Evolutionary conservation across 2,888 invertebrate species (phyloP).

Genomic region (Rapana venosa): DNA sequence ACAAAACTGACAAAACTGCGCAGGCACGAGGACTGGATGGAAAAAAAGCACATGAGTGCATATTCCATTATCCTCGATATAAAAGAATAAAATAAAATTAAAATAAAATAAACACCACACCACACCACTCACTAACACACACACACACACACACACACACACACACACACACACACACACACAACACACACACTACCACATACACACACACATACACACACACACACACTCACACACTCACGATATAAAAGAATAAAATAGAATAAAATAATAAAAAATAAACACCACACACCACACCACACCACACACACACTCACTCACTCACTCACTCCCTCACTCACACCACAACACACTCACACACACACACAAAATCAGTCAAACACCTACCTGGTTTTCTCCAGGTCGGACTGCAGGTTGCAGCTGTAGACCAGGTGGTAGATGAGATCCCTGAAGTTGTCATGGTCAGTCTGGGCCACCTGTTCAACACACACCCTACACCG

Average conservation of each 20-base stretch:
- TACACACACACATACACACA: not conserved
- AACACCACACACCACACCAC: no score
- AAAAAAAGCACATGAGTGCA: no score
- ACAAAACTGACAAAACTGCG: no score
- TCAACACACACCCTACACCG: constrained; percentile 25
- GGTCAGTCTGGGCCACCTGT: constrained; percentile 76
- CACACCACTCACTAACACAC: not conserved
- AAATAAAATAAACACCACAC: not conserved
- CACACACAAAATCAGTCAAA: no score
- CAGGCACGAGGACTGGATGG: no score
- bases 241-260: not conserved
- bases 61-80: no score
- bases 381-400: constrained; percentile 77
- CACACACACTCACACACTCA: not conserved
- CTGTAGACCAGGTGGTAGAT: constrained; percentile 77
- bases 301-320: no score
- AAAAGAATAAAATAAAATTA: no score
- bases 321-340: no score
- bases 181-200: not conserved
- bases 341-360: not conserved
- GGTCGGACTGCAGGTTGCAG: constrained; percentile 73
- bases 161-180: no score
- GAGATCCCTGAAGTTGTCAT: constrained; percentile 76
- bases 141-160: no score
- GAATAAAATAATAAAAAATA: not conserved